Evolutionary conservation across 2,888 invertebrate genomes (phyloP).

Genomic region (Lasioglossum oenotherae): DNA sequence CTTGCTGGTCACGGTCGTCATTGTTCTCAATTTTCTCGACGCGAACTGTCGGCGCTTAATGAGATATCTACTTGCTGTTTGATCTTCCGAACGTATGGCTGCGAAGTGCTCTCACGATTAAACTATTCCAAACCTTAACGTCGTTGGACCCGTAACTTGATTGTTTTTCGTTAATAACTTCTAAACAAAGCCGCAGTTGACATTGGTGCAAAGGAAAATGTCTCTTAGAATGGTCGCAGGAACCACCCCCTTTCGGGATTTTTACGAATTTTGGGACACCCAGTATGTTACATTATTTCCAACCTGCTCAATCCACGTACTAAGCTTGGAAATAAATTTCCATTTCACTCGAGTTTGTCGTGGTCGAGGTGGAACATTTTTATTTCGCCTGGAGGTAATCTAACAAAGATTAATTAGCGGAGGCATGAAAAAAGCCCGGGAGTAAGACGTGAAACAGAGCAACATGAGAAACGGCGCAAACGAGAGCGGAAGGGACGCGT

Average conservation of each 20-base stretch:
- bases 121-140: not conserved
- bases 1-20: not conserved
- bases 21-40: conserved; percentile 31
- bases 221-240: too few relatives aligned
- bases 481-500: not conserved
- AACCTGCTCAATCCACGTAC: too few relatives aligned
- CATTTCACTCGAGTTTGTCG: not conserved
- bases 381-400: not conserved
- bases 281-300: too few relatives aligned
- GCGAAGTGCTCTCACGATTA: not conserved
- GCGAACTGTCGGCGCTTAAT: conserved; percentile 24
- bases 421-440: not conserved
- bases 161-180: too few relatives aligned
- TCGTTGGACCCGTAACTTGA: not conserved
- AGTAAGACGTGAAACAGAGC: not conserved
- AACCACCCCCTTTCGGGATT: too few relatives aligned
- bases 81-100: conserved; percentile 31
- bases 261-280: too few relatives aligned
- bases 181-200: too few relatives aligned
- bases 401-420: not conserved
- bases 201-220: too few relatives aligned
- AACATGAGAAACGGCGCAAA: not conserved
- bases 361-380: not conserved
- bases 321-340: not conserved
- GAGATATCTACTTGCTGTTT: conserved; percentile 15